A percentile compares a stretch with the other conserved stretches of the same genome.
These are phyloP conservation scores for Pardalotus punctatus DNA, from an alignment of 2,113 vertebrate genomes.

Conservation along the genomic window DNA sequence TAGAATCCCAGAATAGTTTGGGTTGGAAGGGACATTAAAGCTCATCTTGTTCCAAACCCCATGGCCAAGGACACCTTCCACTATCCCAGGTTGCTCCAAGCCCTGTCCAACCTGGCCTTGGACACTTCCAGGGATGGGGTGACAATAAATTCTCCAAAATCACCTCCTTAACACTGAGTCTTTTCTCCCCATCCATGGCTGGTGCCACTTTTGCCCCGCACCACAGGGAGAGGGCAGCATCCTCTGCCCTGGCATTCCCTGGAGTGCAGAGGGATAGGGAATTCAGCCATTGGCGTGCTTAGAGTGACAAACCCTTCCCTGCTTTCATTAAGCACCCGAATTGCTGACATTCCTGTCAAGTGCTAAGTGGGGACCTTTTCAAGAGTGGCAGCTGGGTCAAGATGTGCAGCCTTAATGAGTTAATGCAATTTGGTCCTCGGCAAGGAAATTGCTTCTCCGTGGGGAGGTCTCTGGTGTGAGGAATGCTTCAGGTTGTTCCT, in stretches of 20 bases:
- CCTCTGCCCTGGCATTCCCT: not conserved
- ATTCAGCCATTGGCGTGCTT: not conserved
- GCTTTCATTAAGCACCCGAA: not conserved
- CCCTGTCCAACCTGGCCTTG: rapidly evolving
- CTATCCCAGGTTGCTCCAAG: not conserved
- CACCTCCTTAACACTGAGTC: not conserved
- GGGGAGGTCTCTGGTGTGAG: not conserved
- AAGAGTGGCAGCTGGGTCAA: not conserved
- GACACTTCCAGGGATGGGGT: not conserved
- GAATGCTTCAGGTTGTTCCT: not conserved
- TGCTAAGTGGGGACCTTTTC: not conserved
- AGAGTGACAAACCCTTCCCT: not conserved
- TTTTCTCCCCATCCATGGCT: not conserved
- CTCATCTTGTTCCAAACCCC: not conserved
- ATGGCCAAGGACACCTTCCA: not conserved
- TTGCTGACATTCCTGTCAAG: slow-evolving; percentile 10
- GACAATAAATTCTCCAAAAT: not conserved
- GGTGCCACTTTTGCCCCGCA: not conserved
- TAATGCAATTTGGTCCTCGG: not conserved
- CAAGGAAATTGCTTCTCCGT: not conserved
- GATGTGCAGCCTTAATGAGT: not conserved
- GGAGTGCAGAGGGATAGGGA: not conserved
- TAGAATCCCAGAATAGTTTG: not conserved
- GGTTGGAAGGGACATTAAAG: not conserved
- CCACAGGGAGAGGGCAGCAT: not conserved